phyloP scores from a whole-genome alignment of 2,888 invertebrate species.

The Dyspetes luteomarginatus region DNA sequence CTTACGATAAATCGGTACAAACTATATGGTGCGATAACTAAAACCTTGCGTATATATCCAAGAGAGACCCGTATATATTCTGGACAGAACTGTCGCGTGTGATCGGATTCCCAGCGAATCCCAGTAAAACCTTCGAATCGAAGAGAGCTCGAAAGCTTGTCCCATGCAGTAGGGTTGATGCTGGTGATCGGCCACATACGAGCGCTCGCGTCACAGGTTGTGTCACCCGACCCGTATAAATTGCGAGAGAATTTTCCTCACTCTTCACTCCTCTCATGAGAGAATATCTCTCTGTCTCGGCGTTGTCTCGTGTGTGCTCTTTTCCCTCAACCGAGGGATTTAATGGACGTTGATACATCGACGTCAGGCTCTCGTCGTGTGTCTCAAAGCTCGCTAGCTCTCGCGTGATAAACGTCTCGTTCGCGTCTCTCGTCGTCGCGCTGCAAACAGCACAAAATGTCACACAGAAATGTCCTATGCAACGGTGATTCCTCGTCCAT shows the following conservation, averaged over 20 bases:
- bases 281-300: conserved; percentile 44
- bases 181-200: conserved; percentile 49
- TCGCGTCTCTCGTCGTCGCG: conserved; percentile 71
- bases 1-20: conserved; percentile 25
- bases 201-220: conserved; percentile 41
- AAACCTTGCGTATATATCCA: conserved; percentile 38
- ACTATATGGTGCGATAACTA: conserved; percentile 20
- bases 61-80: conserved; percentile 51
- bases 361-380: conserved; percentile 65
- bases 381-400: conserved; percentile 54
- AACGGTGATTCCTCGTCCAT: conserved; percentile 21
- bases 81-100: conserved; percentile 37
- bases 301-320: conserved; percentile 19
- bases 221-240: conserved; percentile 69
- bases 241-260: conserved; percentile 44
- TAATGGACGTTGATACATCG: conserved; percentile 81
- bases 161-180: conserved; percentile 50
- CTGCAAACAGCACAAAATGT: conserved; percentile 26
- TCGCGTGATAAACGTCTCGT: conserved; percentile 78
- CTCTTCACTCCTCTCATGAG: neutral
- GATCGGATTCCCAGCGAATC: conserved; percentile 61
- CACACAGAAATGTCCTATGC: conserved; percentile 36
- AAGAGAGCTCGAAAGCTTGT: conserved; percentile 37
- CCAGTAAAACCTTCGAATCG: conserved; percentile 45
- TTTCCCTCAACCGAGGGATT: conserved; percentile 66